Percentiles rank a stretch among this genome's conserved stretches.
Evolutionary conservation across 2,888 invertebrate genomes (phyloP).

Genomic region (Diabrotica balteata): DNA sequence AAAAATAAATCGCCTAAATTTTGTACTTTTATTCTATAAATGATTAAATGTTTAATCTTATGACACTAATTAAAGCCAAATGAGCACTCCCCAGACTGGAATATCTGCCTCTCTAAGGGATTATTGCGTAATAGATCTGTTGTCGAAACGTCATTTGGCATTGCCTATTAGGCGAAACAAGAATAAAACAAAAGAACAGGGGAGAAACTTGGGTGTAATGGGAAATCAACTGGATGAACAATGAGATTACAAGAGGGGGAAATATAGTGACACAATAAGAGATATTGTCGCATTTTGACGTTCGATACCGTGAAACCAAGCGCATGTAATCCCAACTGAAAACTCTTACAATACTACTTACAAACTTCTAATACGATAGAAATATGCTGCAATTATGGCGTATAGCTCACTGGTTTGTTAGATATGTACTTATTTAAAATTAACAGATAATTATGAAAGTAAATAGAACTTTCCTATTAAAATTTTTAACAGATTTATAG

Average conservation of each 20-base stretch:
- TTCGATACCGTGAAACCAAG: background rate
- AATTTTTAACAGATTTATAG: too few species aligned
- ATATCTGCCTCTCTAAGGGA: slow-evolving; percentile 20
- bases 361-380: too few species aligned
- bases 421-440: too few species aligned
- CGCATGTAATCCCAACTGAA: too few species aligned
- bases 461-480: too few species aligned
- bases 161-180: slow-evolving; percentile 37
- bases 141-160: slow-evolving; percentile 28
- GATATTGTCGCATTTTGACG: background rate
- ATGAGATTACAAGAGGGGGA: slow-evolving; percentile 22
- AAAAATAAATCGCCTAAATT: too few species aligned
- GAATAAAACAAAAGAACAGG: slow-evolving; percentile 40
- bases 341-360: too few species aligned
- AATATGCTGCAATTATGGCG: too few species aligned
- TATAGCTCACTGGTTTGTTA: too few species aligned
- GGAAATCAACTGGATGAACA: slow-evolving; percentile 39
- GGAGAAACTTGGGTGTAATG: slow-evolving; percentile 42
- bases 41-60: too few species aligned
- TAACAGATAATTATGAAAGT: too few species aligned
- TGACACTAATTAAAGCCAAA: slow-evolving; percentile 11
- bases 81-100: slow-evolving; percentile 13
- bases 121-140: slow-evolving; percentile 24
- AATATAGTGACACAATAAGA: slow-evolving; percentile 3
- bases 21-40: too few species aligned